Base-by-base conservation (phyloP, 2,113 vertebrate genomes). In the Cranoglanis bouderius region DNA sequence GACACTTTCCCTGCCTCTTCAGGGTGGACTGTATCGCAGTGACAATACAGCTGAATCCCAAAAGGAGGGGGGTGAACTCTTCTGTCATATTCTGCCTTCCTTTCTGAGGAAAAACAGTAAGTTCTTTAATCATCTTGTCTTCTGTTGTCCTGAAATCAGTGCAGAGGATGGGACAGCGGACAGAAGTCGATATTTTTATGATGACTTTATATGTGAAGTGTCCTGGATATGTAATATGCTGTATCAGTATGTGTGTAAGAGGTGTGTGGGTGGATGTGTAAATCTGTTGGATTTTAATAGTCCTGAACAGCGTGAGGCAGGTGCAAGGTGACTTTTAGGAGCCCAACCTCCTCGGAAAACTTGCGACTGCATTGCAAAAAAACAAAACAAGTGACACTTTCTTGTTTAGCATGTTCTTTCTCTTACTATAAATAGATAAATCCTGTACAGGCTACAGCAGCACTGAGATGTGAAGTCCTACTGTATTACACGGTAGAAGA, bases 61-160 rank as follows among this genome's bases (percentile, higher is more conserved):
- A 8, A 53, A 32, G 78, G 57, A 81, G 53, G 63, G 32, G 65
- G 59, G 57, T 86, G 74, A 87, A 86, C 65, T 88, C 88, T 80
- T 85, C 84, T 92, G 84, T 90, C 88, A 87, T 90, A 35, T 86
- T 57, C 84, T 77, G 19, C 53, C n/a, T 78, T 88, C 90, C 91
- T 90, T 87, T 89, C 78, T 72, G 77, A 88, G 92, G 90, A 84
- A 87, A 63, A 91, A 91, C 92, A 94, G 95, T 96, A 95, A 95
- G 95, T 94, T 93, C n/a, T 82, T 32, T 26, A 38, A 38, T 7
- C 57, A 89, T 70, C 75, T 32, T 32, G 77, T 65, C 77, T 8
- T n/a, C 65, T 80, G 83, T 4, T 88, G n/a, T 61, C 32, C 72
- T 61, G 46, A 57, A 29, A 55, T 53, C 49, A 59, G 85, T 57